Evolutionary conservation across 2,888 invertebrate species (phyloP).

Genomic region (Trilocha varians): DNA sequence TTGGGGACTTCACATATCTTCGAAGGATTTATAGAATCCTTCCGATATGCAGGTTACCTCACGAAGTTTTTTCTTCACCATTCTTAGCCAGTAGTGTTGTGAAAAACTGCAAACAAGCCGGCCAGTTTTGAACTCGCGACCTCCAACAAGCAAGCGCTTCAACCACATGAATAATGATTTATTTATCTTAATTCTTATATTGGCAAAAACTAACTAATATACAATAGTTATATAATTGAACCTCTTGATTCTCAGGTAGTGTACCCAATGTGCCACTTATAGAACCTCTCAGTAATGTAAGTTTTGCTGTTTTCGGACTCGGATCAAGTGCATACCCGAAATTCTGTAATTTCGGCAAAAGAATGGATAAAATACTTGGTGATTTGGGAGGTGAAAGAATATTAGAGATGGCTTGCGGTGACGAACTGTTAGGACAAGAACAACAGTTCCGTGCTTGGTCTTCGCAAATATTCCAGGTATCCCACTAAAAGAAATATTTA

Average conservation of each 20-base stretch:
- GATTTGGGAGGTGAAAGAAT: slow-evolving; percentile 93
- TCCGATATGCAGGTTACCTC: no score
- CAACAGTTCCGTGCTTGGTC: slow-evolving; percentile 94
- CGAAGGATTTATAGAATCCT: no score
- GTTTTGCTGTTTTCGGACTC: slow-evolving; percentile 93
- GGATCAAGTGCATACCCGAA: slow-evolving; percentile 98
- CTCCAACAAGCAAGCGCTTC: no score
- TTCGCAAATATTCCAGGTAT: slow-evolving; percentile 86
- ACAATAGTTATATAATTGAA: no score
- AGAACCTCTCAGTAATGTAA: slow-evolving; percentile 90
- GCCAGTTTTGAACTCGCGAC: no score
- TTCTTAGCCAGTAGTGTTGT: no score
- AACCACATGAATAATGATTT: no score
- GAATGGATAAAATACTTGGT: slow-evolving; percentile 89
- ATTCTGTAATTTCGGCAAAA: slow-evolving; percentile 94
- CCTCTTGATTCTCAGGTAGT: slow-evolving; percentile 77
- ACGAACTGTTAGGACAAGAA: slow-evolving; percentile 96
- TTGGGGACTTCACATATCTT: no score
- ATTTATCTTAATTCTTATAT: no score
- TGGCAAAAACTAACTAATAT: no score
- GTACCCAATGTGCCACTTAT: slow-evolving; percentile 80
- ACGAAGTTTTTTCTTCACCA: no score
- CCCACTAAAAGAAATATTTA: slow-evolving; percentile 14
- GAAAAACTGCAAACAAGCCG: no score
- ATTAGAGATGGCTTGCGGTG: slow-evolving; percentile 85